Conservation (phyloP, 1,140 invertebrate genomes). For the Pogonomyrmex californicus region DNA sequence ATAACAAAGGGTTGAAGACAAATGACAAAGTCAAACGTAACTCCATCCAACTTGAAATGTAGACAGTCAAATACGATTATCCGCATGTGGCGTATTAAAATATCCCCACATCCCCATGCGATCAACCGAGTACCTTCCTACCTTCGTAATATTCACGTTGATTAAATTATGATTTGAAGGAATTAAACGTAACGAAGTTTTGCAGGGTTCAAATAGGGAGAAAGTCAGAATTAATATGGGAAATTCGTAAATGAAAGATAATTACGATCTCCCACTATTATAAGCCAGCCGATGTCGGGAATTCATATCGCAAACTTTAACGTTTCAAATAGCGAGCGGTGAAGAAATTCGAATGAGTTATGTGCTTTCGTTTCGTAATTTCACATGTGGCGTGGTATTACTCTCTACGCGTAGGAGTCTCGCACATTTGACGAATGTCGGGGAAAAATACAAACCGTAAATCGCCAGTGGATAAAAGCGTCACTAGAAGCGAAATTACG, state of each 20-base stretch:
- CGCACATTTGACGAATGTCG: conserved; percentile 28
- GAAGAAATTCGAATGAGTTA: not conserved
- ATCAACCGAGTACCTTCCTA: conserved; percentile 46
- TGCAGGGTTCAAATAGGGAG: not conserved
- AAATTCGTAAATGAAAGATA: conserved; percentile 23
- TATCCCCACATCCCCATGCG: not conserved
- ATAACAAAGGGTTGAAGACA: not conserved
- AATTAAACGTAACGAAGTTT: conserved; percentile 56
- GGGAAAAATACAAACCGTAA: conserved; percentile 33
- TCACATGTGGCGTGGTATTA: conserved; percentile 5
- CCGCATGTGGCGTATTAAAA: conserved; percentile 2
- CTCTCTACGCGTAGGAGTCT: not conserved
- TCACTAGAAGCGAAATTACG: conserved; percentile 32
- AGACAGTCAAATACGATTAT: not conserved
- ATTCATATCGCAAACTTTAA: conserved; percentile 5
- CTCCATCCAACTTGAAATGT: not conserved
- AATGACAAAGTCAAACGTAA: not conserved
- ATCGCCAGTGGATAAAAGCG: conserved; percentile 63
- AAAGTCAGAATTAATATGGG: conserved; percentile 22
- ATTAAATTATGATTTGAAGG: conserved; percentile 65
- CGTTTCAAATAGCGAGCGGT: not conserved
- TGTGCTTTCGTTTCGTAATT: not conserved
- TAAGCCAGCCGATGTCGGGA: not conserved
- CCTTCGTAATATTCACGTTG: conserved; percentile 6
- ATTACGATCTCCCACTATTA: conserved; percentile 11